A percentile compares a stretch with the other conserved stretches of the same genome.
phyloP scores from a whole-genome alignment of 2,113 vertebrate genomes.

The Desmodus rotundus region DNA sequence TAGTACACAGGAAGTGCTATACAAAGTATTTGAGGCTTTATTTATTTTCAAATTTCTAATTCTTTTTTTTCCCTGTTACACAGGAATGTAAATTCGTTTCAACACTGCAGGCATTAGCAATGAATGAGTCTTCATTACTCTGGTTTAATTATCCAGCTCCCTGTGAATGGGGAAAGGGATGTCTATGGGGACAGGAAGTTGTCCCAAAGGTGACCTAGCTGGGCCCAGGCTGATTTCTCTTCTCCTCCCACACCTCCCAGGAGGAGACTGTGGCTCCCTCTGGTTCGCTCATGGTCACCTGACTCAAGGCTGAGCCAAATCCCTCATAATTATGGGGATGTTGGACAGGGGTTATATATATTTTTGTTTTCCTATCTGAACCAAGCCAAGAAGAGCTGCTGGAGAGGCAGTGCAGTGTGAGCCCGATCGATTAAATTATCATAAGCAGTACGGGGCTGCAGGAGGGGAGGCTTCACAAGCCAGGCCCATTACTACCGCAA shows the following conservation, averaged over 20 bases:
- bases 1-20: slow-evolving; percentile 26
- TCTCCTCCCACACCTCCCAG: background rate
- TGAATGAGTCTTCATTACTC: slow-evolving; percentile 32
- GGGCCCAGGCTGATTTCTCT: background rate
- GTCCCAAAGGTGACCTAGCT: slow-evolving; percentile 5
- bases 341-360: slow-evolving; percentile 36
- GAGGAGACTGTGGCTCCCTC: background rate
- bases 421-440: slow-evolving; percentile 75
- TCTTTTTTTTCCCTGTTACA: background rate
- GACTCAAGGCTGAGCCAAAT: slow-evolving; percentile 59
- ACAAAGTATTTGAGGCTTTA: slow-evolving; percentile 43
- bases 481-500: slow-evolving; percentile 50
- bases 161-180: slow-evolving; percentile 3
- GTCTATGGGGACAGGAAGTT: background rate
- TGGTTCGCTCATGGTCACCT: slow-evolving; percentile 34
- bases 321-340: slow-evolving; percentile 71
- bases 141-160: slow-evolving; percentile 51
- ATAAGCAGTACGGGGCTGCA: slow-evolving; percentile 61
- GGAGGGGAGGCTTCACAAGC: background rate
- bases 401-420: slow-evolving; percentile 59
- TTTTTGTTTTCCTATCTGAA: slow-evolving; percentile 34
- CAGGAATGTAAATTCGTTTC: slow-evolving; percentile 50
- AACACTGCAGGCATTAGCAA: slow-evolving; percentile 42
- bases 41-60: slow-evolving; percentile 44
- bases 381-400: slow-evolving; percentile 71